Conservation (phyloP, 2,888 invertebrate genomes). For the Coleophora flavipennella region DNA sequence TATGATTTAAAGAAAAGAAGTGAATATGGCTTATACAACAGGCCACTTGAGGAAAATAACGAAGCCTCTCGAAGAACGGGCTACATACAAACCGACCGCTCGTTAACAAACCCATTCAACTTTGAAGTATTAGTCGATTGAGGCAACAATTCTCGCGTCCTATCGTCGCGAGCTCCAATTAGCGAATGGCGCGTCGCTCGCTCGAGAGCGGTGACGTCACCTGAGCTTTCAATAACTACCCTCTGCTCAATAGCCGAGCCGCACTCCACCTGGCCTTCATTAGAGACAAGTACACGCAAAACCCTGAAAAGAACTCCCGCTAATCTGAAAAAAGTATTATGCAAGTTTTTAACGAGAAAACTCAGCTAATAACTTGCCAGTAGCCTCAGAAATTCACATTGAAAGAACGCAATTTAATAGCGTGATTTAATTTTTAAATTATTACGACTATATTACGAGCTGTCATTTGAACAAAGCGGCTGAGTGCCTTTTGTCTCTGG, state of each 20-base stretch:
- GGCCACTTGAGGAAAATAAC: no score
- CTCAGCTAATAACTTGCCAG: constrained; percentile 52
- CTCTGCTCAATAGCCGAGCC: constrained; percentile 64
- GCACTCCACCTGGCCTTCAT: constrained; percentile 68
- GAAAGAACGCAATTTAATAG: constrained; percentile 35
- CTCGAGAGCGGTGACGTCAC: background rate
- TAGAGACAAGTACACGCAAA: constrained; percentile 55
- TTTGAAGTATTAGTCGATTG: constrained; percentile 69
- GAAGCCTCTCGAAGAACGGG: constrained; percentile 41
- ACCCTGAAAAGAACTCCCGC: constrained; percentile 47
- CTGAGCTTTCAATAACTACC: constrained; percentile 66
- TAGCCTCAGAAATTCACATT: constrained; percentile 8
- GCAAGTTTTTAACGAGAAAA: constrained; percentile 56
- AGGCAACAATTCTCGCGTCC: constrained; percentile 66
- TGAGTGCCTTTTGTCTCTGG: constrained; percentile 55
- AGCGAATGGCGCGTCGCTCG: constrained; percentile 61
- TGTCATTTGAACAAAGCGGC: constrained; percentile 56
- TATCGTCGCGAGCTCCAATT: constrained; percentile 68
- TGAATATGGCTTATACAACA: no score
- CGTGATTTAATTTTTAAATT: constrained; percentile 52
- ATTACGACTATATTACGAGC: constrained; percentile 58
- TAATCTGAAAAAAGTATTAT: constrained; percentile 43
- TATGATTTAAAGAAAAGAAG: no score
- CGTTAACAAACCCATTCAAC: constrained; percentile 69
- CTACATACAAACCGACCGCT: constrained; percentile 57